Evolutionary conservation across 2,888 invertebrate species (phyloP).

Genomic region (Cheilosia impressa): DNA sequence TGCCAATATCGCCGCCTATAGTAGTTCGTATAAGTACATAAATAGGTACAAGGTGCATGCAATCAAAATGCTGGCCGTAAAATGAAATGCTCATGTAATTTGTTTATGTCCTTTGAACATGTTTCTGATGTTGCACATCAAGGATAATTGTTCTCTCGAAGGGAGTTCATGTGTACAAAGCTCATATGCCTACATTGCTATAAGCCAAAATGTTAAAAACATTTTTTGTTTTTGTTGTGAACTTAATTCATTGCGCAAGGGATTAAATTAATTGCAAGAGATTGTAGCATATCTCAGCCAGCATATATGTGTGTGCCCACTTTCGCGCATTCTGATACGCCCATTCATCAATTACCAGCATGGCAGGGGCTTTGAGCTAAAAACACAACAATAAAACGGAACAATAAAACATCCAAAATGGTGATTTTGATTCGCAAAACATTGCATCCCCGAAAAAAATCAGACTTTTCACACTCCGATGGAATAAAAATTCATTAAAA

Average conservation of each 20-base stretch:
- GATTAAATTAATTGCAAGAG: conserved; percentile 72
- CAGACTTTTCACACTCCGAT: conserved; percentile 82
- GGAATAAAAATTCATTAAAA: conserved; percentile 83
- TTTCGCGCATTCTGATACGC: conserved; percentile 47
- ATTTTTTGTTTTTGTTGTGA: conserved; percentile 30
- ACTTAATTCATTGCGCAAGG: conserved; percentile 68
- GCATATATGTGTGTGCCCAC: neutral
- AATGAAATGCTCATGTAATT: conserved; percentile 8
- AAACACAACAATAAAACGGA: conserved; percentile 60
- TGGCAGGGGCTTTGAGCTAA: conserved; percentile 61
- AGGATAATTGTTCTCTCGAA: conserved; percentile 50
- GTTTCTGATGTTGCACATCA: conserved; percentile 36
- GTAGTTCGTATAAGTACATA: no score
- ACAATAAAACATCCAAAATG: conserved; percentile 74
- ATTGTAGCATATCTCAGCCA: conserved; percentile 49
- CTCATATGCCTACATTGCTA: neutral
- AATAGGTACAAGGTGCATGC: neutral
- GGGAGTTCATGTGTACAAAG: conserved; percentile 47
- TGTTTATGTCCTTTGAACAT: conserved; percentile 41
- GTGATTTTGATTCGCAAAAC: conserved; percentile 74
- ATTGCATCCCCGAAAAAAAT: conserved; percentile 76
- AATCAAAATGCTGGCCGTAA: conserved; percentile 5
- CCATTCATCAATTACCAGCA: conserved; percentile 63
- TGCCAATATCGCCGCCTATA: no score
- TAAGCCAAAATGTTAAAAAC: conserved; percentile 28